These are phyloP conservation scores for Alosa sapidissima DNA, from an alignment of 2,797 vertebrate species.

Conservation along the genomic window DNA sequence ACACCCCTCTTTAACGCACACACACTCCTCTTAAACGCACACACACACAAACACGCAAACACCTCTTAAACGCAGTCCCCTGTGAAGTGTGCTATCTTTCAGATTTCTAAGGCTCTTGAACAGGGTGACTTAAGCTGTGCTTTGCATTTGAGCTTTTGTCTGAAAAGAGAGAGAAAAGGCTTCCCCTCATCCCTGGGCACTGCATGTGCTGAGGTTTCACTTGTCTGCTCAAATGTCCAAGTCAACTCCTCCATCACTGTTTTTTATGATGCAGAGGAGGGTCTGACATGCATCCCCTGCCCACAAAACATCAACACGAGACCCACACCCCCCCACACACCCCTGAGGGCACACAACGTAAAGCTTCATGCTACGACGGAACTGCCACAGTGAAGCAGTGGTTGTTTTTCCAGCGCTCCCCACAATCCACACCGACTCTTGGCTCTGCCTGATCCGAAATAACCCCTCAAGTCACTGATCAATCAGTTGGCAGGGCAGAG, in stretches of 20 bases:
- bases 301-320: background rate
- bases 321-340: background rate
- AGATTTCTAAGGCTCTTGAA: background rate
- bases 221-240: background rate
- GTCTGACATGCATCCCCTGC: background rate
- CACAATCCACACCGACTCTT: conserved; percentile 39
- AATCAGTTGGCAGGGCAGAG: conserved; percentile 42
- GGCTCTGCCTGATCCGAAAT: conserved; percentile 42
- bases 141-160: background rate
- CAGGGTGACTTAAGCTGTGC: background rate
- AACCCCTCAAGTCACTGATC: conserved; percentile 47
- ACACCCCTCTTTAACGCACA: too few relatives aligned
- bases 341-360: background rate
- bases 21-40: too few relatives aligned
- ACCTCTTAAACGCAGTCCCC: background rate
- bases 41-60: too few relatives aligned
- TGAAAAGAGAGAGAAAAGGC: background rate
- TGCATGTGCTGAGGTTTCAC: background rate
- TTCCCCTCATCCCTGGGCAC: background rate
- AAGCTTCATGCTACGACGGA: background rate
- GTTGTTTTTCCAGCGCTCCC: background rate
- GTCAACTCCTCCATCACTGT: background rate
- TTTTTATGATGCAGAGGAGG: background rate
- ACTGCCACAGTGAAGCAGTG: background rate
- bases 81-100: background rate